Conservation (phyloP, 2,113 vertebrate species). For the Bubo blakistoni region DNA sequence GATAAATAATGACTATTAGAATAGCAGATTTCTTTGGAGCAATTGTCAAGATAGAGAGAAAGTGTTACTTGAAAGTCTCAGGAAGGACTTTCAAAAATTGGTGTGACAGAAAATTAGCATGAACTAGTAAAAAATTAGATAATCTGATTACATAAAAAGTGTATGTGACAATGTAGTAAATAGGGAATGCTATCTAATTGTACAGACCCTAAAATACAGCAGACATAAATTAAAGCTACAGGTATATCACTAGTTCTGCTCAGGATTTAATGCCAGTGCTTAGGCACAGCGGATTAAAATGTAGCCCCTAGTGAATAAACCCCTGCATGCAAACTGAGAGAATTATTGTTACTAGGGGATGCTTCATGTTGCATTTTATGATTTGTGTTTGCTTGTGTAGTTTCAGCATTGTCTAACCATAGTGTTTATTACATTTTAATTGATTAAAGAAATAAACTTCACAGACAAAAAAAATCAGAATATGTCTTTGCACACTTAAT, state of each 20-base stretch:
- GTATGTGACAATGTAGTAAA: neutral
- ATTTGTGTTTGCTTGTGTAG: neutral
- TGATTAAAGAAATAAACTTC: neutral
- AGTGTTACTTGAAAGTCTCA: neutral
- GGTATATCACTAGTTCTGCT: neutral
- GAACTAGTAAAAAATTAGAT: neutral
- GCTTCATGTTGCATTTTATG: neutral
- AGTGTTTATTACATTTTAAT: neutral
- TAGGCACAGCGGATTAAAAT: neutral
- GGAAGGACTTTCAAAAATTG: neutral
- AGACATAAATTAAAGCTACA: neutral
- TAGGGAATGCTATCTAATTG: neutral
- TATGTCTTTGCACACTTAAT: neutral
- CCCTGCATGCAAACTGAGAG: neutral
- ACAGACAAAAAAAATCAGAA: neutral
- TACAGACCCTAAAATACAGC: neutral
- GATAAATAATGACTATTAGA: conserved; percentile 19
- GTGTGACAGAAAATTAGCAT: neutral
- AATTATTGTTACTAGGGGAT: neutral
- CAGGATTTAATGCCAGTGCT: neutral
- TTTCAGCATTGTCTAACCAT: neutral
- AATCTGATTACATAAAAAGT: neutral
- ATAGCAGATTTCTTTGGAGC: neutral
- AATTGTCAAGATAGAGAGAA: neutral
- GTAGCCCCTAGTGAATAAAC: neutral